phyloP scores from a whole-genome alignment of 1,140 invertebrate genomes.

The Magallana ariakensis region DNA sequence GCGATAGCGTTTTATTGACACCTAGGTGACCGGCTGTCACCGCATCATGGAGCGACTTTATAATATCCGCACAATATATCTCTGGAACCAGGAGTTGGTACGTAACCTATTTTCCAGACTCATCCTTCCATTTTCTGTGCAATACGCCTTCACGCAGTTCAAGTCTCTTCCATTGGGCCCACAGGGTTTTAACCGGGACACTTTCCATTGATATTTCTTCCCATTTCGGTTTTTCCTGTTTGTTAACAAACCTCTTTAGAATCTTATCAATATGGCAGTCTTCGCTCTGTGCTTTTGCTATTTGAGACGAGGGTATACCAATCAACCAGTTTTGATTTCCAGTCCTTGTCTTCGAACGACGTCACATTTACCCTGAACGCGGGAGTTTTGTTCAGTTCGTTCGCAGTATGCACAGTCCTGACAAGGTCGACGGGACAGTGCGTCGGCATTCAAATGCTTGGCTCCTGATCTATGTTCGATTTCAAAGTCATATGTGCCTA shows the following conservation, averaged over 20 bases:
- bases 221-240: not conserved
- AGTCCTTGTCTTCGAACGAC: not conserved
- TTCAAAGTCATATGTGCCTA: not conserved
- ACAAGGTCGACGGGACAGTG: conserved; percentile 18
- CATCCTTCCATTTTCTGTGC: not conserved
- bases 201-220: not conserved
- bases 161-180: not conserved
- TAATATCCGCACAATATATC: not conserved
- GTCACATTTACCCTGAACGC: not conserved
- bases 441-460: conserved; percentile 1
- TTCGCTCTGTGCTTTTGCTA: not conserved
- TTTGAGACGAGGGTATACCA: not conserved
- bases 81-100: conserved; percentile 27
- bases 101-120: not conserved
- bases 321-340: not conserved
- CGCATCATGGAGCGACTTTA: not conserved
- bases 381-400: not conserved
- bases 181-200: not conserved
- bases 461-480: conserved; percentile 5
- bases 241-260: not conserved
- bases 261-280: not conserved
- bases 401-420: not conserved
- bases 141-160: not conserved
- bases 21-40: not conserved
- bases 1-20: not conserved